Conservation (phyloP, 1,140 invertebrate genomes). For the Drosophila bipectinata region DNA sequence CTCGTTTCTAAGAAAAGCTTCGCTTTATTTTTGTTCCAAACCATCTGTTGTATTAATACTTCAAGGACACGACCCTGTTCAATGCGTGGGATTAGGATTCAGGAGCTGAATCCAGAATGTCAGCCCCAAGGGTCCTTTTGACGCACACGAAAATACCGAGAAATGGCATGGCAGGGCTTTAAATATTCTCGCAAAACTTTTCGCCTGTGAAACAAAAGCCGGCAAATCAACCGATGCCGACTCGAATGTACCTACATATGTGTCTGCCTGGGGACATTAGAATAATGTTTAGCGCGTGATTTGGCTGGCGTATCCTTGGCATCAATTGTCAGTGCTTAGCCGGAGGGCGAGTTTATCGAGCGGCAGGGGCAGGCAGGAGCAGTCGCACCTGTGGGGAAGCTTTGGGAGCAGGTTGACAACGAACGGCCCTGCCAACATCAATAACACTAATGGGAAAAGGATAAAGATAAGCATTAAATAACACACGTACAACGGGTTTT, state of each 20-base stretch:
- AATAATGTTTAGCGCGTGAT: conserved; percentile 81
- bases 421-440: conserved; percentile 70
- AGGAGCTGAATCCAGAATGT: background rate
- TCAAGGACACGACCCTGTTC: conserved; percentile 48
- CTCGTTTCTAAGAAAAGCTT: background rate
- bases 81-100: conserved; percentile 47
- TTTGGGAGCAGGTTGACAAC: conserved; percentile 20
- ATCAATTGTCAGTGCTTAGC: conserved; percentile 77
- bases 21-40: conserved; percentile 10
- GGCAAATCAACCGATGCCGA: background rate
- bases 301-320: conserved; percentile 56
- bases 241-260: conserved; percentile 31
- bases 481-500: conserved; percentile 67
- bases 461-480: conserved; percentile 83
- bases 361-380: conserved; percentile 9
- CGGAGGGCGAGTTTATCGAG: conserved; percentile 66
- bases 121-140: conserved; percentile 37
- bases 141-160: conserved; percentile 40
- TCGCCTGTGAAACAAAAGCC: conserved; percentile 13
- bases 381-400: conserved; percentile 34
- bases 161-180: conserved; percentile 55
- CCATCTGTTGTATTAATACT: conserved; percentile 42
- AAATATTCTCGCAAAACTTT: conserved; percentile 51
- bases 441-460: conserved; percentile 83
- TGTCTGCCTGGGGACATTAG: conserved; percentile 65